Percentiles rank a stretch among this genome's conserved stretches.
These are phyloP conservation scores for Microcebus murinus DNA, from an alignment of 2,113 vertebrate species.

Conservation along the genomic window DNA sequence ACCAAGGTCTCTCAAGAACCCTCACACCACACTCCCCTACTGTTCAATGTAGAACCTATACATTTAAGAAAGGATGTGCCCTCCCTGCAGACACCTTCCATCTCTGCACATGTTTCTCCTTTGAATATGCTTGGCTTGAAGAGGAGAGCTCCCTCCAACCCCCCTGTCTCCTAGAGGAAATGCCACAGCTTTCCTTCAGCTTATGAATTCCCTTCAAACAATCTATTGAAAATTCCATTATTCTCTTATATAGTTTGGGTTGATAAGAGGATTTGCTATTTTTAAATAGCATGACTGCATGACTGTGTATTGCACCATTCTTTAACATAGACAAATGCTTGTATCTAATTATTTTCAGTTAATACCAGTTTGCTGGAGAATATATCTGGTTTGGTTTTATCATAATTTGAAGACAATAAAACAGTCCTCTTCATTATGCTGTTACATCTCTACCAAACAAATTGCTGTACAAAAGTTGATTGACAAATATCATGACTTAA, in stretches of 20 bases:
- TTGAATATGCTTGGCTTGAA: not conserved
- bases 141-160: not conserved
- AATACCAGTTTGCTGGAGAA: no score
- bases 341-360: not conserved
- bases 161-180: not conserved
- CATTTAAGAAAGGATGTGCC: not conserved
- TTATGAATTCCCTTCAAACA: constrained; percentile 2
- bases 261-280: not conserved
- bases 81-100: not conserved
- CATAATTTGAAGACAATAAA: not conserved
- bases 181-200: not conserved
- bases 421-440: not conserved
- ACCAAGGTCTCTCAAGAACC: not conserved
- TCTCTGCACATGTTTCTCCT: not conserved
- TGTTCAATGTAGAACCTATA: not conserved
- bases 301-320: not conserved
- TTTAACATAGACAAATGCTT: not conserved
- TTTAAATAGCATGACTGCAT: not conserved
- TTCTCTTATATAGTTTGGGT: not conserved
- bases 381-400: not conserved
- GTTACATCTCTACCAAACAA: not conserved
- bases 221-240: not conserved
- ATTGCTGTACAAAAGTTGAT: not conserved
- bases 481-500: not conserved
- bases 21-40: not conserved